Evolutionary conservation across 2,113 vertebrate species (phyloP), one percentile per base, ranked within the genome.

Genomic region (Hippopotamus amphibius): DNA sequence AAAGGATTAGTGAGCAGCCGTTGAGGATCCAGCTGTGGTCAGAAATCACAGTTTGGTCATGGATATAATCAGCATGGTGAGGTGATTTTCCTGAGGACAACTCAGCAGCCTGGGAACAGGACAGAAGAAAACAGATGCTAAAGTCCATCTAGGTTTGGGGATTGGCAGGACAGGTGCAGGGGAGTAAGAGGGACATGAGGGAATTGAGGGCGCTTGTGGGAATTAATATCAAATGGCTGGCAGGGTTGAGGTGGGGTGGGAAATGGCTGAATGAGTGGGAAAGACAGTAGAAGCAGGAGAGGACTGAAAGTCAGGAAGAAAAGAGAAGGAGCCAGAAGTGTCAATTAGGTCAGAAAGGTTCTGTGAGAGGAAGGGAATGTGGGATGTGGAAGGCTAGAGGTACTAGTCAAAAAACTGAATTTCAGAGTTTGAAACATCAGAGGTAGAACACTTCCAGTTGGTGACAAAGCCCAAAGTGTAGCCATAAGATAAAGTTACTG

Each of bases 11-110:
- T 72, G 66, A 91, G 79, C 93, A 97, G 91, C 92, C 89, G 6
- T 53, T 97, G 72, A 96, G 77, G 88, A 97, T 91, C 91, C 97
- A 98, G 96, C 97, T 98, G 97, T 97, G 97, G 93, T 97, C 89
- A 97, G 96, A 97, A 98, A 97, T 97, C 96, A 97, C 50, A 97
- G 77, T 92, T 93, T 95, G 82, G 97, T 96, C 97, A 97, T 95
- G 96, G 96, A 82, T 80, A 97, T 97, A 97, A 97, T 97, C 82
- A 89, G 89, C 93, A 97, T 89, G 77, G 79, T 95, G 91, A 96
- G 82, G 74, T 69, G 59, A 97, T 95, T 96, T 97, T 94, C 95
- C 95, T 28, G 33, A 97, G 91, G 90, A 91, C 74, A 79, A 76
- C 77, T 89, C 57, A 13, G 89, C 90, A 93, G 91, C 96, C 95